A percentile compares a stretch with the other conserved stretches of the same genome.
Evolutionary conservation across 2,113 vertebrate genomes (phyloP).

Genomic region (Dasyurus viverrinus): DNA sequence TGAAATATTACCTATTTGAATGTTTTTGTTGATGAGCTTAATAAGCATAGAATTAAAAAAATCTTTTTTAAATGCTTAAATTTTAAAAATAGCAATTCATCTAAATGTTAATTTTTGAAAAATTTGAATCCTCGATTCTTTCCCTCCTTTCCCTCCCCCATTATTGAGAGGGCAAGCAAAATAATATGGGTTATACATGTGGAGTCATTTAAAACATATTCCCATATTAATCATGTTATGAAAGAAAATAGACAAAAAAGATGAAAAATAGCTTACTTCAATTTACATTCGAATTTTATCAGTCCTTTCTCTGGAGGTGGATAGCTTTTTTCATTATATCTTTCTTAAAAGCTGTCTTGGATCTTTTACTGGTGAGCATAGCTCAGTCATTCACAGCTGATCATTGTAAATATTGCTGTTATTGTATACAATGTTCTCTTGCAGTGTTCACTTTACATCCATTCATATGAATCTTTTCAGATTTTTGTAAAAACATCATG

Average conservation of each 20-base stretch:
- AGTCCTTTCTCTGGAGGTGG: background rate
- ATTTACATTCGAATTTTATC: background rate
- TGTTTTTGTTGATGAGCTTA: too few relatives aligned
- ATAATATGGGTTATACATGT: background rate
- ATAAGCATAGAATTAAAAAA: too few relatives aligned
- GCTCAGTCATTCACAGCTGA: background rate
- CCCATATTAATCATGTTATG: background rate
- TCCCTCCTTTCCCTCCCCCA: too few relatives aligned
- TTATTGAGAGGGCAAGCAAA: background rate
- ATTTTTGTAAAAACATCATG: background rate
- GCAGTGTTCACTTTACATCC: background rate
- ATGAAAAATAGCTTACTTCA: background rate
- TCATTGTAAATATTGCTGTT: background rate
- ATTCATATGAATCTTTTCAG: background rate
- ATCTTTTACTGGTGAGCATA: background rate
- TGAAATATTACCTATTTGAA: too few relatives aligned
- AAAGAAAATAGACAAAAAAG: background rate
- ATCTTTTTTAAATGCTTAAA: too few relatives aligned
- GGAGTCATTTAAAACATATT: background rate
- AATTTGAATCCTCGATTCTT: too few relatives aligned
- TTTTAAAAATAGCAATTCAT: too few relatives aligned
- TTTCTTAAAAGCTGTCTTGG: background rate
- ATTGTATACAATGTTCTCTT: background rate
- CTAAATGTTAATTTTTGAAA: background rate
- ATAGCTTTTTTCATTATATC: background rate